Evolutionary conservation across 2,888 invertebrate species (phyloP).

Genomic region (Microdon myrmicae): DNA sequence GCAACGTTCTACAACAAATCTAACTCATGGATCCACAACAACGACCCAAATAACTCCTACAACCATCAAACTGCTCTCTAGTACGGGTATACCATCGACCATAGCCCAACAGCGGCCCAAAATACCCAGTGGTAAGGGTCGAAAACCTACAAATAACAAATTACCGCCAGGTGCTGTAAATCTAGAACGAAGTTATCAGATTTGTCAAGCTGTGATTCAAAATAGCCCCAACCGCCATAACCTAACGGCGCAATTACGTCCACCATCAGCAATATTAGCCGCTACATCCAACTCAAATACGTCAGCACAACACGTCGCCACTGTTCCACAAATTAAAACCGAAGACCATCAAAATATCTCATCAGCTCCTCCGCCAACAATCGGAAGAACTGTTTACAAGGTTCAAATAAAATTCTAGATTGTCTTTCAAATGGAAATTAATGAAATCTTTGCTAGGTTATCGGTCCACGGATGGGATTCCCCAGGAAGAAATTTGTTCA

Average conservation of each 20-base stretch:
- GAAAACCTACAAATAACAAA: conserved; percentile 71
- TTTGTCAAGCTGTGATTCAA: conserved; percentile 92
- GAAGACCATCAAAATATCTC: conserved; percentile 53
- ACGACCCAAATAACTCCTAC: conserved; percentile 39
- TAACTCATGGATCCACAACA: conserved; percentile 52
- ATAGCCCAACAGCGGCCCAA: conserved; percentile 65
- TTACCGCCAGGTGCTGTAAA: conserved; percentile 92
- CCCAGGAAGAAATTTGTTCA: conserved; percentile 69
- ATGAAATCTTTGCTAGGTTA: conserved; percentile 57
- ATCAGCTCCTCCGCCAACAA: conserved; percentile 57
- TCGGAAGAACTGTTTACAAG: conserved; percentile 65
- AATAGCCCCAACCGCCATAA: conserved; percentile 92
- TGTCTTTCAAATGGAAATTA: not conserved
- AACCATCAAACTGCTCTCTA: conserved; percentile 59
- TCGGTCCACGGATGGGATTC: conserved; percentile 66
- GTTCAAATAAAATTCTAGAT: not conserved
- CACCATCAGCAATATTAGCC: conserved; percentile 80
- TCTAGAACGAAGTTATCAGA: conserved; percentile 93
- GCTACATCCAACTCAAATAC: conserved; percentile 42
- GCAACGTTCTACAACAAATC: conserved; percentile 57
- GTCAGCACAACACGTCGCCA: conserved; percentile 52
- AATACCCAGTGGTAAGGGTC: conserved; percentile 64
- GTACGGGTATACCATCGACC: conserved; percentile 63
- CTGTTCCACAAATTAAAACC: conserved; percentile 56
- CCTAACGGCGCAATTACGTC: conserved; percentile 83